phyloP scores from a whole-genome alignment of 1,140 invertebrate species.

The Eurosta solidaginis region DNA sequence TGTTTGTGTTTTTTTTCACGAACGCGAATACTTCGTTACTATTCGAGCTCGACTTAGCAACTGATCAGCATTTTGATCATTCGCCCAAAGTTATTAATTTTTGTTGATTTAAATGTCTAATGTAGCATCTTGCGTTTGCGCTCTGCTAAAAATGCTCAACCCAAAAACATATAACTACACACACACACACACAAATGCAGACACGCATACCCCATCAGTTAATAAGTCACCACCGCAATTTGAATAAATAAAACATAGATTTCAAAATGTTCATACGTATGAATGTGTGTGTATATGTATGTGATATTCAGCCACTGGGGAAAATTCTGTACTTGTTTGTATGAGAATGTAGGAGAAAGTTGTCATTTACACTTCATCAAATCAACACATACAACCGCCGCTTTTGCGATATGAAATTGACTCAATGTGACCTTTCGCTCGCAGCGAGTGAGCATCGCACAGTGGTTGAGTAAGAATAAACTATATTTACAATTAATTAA shows the following conservation, averaged over 20 bases:
- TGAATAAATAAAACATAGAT: not conserved
- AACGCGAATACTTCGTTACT: slow-evolving; percentile 36
- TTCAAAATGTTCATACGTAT: too few species aligned
- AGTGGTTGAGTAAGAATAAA: too few species aligned
- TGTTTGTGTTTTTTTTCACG: not conserved
- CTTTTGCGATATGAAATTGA: not conserved
- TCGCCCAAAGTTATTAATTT: slow-evolving; percentile 53
- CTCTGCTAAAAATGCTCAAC: not conserved
- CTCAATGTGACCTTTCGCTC: slow-evolving; percentile 12
- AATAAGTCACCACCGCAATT: slow-evolving; percentile 13
- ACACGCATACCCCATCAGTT: not conserved
- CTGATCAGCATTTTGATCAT: slow-evolving; percentile 56
- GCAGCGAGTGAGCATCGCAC: not conserved
- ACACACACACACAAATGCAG: too few species aligned
- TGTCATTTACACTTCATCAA: not conserved
- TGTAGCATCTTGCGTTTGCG: not conserved
- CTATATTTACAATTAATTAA: too few species aligned
- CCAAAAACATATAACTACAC: too few species aligned
- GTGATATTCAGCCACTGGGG: not conserved
- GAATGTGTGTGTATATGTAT: too few species aligned
- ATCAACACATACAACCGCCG: not conserved
- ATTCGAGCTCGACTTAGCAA: slow-evolving; percentile 56
- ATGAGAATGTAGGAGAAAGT: not conserved
- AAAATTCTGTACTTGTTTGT: not conserved
- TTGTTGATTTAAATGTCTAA: not conserved